phyloP scores from a whole-genome alignment of 2,888 invertebrate genomes.

The Sphaerophoria rueppellii region DNA sequence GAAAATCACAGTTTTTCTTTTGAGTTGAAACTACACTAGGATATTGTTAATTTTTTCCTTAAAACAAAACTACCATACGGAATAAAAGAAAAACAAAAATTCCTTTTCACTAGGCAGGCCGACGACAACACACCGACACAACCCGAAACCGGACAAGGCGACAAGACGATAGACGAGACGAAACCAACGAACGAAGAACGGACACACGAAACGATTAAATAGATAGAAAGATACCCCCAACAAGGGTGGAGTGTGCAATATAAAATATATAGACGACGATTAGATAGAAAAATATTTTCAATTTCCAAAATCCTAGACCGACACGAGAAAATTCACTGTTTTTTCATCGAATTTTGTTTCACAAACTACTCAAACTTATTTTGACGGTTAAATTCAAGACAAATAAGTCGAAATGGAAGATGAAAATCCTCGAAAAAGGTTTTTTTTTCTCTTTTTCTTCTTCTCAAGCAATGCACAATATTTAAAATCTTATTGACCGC shows the following conservation, averaged over 20 bases:
- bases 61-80: conserved; percentile 38
- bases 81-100: conserved; percentile 22
- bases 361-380: not conserved
- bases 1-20: conserved; percentile 49
- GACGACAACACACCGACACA: not conserved
- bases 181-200: conserved; percentile 38
- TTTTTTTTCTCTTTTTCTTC: conserved; percentile 17
- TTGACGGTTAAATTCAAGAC: not conserved
- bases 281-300: conserved; percentile 17
- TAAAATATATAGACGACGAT: conserved; percentile 45
- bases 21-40: not conserved
- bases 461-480: not conserved
- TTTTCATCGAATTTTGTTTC: conserved; percentile 19
- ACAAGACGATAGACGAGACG: too few relatives aligned
- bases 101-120: conserved; percentile 13
- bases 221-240: conserved; percentile 63
- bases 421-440: conserved; percentile 11
- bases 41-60: conserved; percentile 3
- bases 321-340: conserved; percentile 14
- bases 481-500: conserved; percentile 40
- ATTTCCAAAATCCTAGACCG: conserved; percentile 26
- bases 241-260: conserved; percentile 69
- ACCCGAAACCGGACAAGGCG: conserved; percentile 8
- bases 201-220: conserved; percentile 14
- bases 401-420: conserved; percentile 5